Conservation (phyloP, 1,140 invertebrate genomes). For the Drosophila auraria region DNA sequence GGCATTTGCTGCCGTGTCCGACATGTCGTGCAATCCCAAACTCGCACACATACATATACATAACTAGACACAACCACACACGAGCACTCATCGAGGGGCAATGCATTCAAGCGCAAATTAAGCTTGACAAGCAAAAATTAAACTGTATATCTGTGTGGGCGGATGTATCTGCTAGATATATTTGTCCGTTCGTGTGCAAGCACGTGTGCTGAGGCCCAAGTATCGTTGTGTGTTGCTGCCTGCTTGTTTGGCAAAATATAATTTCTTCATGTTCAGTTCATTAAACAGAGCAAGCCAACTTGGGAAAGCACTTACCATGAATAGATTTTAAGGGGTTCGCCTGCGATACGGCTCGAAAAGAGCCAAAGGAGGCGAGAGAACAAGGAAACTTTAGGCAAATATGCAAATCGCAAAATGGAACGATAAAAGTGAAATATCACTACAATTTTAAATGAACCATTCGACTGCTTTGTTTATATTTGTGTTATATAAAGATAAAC, state of each 20-base stretch:
- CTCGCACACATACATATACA: constrained; percentile 33
- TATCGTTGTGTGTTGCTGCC: constrained; percentile 16
- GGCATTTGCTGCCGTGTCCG: constrained; percentile 51
- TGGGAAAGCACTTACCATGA: constrained; percentile 61
- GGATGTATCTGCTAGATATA: constrained; percentile 39
- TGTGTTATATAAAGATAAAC: constrained; percentile 13
- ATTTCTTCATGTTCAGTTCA: constrained; percentile 78
- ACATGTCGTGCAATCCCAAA: constrained; percentile 62
- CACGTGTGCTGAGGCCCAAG: constrained; percentile 17
- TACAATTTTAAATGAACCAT: constrained; percentile 37
- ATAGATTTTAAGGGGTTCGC: constrained; percentile 48
- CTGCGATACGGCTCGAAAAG: constrained; percentile 1
- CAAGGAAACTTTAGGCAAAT: constrained; percentile 31
- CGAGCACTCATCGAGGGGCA: constrained; percentile 51
- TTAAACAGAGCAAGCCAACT: constrained; percentile 75
- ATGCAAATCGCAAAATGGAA: constrained; percentile 51
- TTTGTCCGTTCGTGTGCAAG: constrained; percentile 17
- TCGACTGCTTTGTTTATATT: constrained; percentile 16
- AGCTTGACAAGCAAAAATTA: constrained; percentile 84
- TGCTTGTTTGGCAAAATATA: constrained; percentile 77
- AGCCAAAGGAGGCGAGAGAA: not conserved
- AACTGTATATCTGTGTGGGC: constrained; percentile 63
- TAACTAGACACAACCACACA: constrained; percentile 23
- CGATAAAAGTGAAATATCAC: constrained; percentile 21
- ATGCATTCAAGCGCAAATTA: constrained; percentile 83